Percentiles rank a stretch among this genome's conserved stretches.
These are phyloP conservation scores for Clarias laeviceps DNA, from an alignment of 2,797 vertebrate genomes.

Conservation along the genomic window DNA sequence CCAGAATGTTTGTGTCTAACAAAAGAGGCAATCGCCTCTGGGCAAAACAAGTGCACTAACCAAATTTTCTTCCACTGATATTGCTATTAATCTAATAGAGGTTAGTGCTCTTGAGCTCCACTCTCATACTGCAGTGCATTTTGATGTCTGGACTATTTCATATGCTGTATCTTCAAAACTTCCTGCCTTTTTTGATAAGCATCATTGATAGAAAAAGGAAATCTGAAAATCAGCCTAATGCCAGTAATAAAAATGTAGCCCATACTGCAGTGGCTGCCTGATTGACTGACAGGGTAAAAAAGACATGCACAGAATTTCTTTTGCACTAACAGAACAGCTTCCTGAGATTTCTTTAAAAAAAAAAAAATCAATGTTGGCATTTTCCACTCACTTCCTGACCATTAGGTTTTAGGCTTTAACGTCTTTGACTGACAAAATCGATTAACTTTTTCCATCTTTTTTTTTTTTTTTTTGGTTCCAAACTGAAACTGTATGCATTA, in stretches of 20 bases:
- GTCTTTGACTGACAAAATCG: slow-evolving; percentile 47
- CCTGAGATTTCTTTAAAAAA: slow-evolving; percentile 51
- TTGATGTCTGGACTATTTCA: slow-evolving; percentile 28
- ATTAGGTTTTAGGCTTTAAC: slow-evolving; percentile 43
- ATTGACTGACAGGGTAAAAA: slow-evolving; percentile 53
- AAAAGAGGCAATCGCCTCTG: slow-evolving; percentile 39
- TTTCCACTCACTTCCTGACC: slow-evolving; percentile 54
- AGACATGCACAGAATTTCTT: slow-evolving; percentile 52
- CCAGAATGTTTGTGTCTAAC: slow-evolving; percentile 26
- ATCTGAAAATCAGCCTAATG: slow-evolving; percentile 39
- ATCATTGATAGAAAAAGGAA: slow-evolving; percentile 39
- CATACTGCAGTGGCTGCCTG: slow-evolving; percentile 30
- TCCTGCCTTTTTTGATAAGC: slow-evolving; percentile 44
- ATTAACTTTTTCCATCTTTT: slow-evolving; percentile 37
- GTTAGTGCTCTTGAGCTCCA: slow-evolving; percentile 20
- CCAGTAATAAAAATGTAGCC: slow-evolving; percentile 53
- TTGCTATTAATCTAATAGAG: slow-evolving; percentile 49
- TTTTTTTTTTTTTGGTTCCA: slow-evolving; percentile 41
- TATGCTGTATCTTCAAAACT: slow-evolving; percentile 29
- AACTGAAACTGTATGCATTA: slow-evolving; percentile 26
- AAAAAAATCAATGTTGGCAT: slow-evolving; percentile 59
- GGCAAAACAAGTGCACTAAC: slow-evolving; percentile 36
- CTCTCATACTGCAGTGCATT: slow-evolving; percentile 32
- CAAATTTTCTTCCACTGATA: slow-evolving; percentile 39
- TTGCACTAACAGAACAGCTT: slow-evolving; percentile 52